phyloP scores from a whole-genome alignment of 2,797 vertebrate genomes.

The Phataginus tetradactyla region DNA sequence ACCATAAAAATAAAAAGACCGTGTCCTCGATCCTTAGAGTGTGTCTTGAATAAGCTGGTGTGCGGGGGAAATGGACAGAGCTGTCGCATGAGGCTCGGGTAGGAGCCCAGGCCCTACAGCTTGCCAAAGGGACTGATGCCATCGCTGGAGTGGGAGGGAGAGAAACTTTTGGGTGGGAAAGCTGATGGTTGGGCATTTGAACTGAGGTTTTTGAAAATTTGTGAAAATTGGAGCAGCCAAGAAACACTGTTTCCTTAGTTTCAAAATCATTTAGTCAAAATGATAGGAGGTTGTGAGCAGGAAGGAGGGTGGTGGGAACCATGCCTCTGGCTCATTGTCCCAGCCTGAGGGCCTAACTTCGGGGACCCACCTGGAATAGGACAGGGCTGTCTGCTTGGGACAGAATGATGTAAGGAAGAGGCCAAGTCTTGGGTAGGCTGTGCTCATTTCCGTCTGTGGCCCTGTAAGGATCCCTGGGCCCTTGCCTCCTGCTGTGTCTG shows the following conservation, averaged over 20 bases:
- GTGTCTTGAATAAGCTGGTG: background rate
- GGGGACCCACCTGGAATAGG: background rate
- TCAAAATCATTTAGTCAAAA: background rate
- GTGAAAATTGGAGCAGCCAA: background rate
- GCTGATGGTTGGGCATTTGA: background rate
- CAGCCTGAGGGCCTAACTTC: background rate
- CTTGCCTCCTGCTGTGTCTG: background rate
- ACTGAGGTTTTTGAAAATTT: background rate
- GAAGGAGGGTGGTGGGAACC: background rate
- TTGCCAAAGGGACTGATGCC: fast-evolving
- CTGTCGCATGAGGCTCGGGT: background rate
- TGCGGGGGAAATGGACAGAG: fast-evolving
- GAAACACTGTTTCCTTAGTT: background rate
- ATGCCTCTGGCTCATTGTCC: fast-evolving
- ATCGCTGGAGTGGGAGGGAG: background rate
- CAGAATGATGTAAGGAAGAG: fast-evolving
- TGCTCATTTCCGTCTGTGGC: background rate
- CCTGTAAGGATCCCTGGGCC: too few species aligned
- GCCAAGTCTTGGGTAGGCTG: background rate
- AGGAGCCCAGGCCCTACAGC: background rate
- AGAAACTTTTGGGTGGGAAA: background rate
- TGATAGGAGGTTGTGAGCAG: background rate
- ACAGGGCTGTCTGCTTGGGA: background rate
- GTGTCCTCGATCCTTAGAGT: background rate
- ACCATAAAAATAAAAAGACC: background rate